phyloP scores from a whole-genome alignment of 1,140 invertebrate genomes.

The Aleiodes sp. region DNA sequence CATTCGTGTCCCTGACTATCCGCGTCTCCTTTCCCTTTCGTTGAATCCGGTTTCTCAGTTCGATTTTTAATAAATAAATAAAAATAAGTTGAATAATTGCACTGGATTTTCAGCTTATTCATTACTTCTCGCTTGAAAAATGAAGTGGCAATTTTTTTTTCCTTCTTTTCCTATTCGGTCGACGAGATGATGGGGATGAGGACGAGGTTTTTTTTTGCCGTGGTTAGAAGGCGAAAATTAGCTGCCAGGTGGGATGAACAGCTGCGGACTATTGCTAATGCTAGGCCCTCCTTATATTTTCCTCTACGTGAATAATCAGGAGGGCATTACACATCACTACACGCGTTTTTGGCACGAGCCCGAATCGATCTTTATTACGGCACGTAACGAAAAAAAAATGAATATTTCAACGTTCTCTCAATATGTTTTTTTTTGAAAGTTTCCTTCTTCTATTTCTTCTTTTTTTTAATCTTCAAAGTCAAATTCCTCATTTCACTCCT shows the following conservation, averaged over 20 bases:
- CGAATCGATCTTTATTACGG: constrained; percentile 1
- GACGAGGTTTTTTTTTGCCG: not conserved
- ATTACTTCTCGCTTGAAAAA: not conserved
- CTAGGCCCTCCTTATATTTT: not conserved
- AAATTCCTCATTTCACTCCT: not conserved
- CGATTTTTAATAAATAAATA: not conserved
- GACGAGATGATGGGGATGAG: not conserved
- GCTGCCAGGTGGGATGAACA: constrained; percentile 26
- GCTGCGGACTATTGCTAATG: constrained; percentile 24
- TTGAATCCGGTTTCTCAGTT: not conserved
- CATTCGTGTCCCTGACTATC: not conserved
- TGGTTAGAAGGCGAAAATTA: constrained; percentile 18
- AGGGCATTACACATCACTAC: constrained; percentile 21
- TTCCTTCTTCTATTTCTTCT: not conserved
- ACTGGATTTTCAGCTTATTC: not conserved
- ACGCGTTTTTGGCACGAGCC: constrained; percentile 22
- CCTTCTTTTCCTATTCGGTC: not conserved
- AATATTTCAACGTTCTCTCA: not conserved
- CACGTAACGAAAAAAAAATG: not conserved
- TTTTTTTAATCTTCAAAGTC: constrained; percentile 3
- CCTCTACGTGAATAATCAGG: not conserved
- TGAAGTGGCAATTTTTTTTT: too few relatives aligned
- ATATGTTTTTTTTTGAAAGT: not conserved
- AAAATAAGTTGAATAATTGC: not conserved
- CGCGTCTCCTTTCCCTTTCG: constrained; percentile 20